These are phyloP conservation scores for Dolichopus griseipennis DNA, from an alignment of 2,888 invertebrate species.

Conservation along the genomic window DNA sequence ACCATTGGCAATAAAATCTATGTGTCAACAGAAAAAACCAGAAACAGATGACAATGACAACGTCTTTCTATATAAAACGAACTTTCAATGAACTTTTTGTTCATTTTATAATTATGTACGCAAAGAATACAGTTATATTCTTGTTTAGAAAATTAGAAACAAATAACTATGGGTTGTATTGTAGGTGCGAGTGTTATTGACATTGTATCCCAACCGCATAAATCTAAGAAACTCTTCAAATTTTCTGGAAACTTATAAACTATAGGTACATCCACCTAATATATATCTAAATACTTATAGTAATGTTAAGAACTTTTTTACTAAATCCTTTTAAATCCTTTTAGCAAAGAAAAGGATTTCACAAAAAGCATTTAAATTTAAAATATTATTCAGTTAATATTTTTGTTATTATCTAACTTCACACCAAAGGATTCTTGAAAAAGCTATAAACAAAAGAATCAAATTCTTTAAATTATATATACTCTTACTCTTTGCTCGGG, in stretches of 20 bases:
- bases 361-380: too few relatives aligned
- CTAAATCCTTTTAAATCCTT: too few relatives aligned
- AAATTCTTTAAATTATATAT: too few relatives aligned
- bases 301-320: too few relatives aligned
- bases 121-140: background rate
- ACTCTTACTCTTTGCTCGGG: too few relatives aligned
- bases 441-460: too few relatives aligned
- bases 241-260: background rate
- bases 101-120: background rate
- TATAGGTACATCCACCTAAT: too few relatives aligned
- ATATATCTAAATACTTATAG: too few relatives aligned
- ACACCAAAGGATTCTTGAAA: too few relatives aligned
- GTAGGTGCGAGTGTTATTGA: background rate
- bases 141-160: background rate
- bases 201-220: background rate
- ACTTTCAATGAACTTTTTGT: background rate
- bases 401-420: too few relatives aligned
- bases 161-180: background rate
- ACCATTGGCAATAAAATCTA: background rate
- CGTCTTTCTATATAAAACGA: background rate
- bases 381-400: too few relatives aligned
- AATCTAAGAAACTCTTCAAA: background rate
- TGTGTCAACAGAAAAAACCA: background rate
- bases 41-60: background rate
- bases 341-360: too few relatives aligned